Conservation (phyloP, 2,888 invertebrate species). For the Pseudococcus viburni region DNA sequence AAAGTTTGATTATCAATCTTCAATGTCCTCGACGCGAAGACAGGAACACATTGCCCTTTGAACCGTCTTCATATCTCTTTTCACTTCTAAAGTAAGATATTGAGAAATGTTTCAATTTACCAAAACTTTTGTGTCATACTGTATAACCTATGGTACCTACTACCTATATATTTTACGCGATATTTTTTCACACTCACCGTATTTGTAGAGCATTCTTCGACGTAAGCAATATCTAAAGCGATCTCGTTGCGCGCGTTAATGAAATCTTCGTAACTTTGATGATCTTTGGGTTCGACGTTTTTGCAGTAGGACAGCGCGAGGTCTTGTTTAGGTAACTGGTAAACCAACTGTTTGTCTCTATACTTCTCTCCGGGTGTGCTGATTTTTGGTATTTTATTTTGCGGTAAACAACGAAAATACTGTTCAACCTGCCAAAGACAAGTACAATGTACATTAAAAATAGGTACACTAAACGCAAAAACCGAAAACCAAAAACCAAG, state of each 20-base stretch:
- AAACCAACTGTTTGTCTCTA: conserved; percentile 85
- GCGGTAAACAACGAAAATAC: conserved; percentile 91
- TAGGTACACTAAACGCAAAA: no score
- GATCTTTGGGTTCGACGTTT: conserved; percentile 84
- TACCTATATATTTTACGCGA: no score
- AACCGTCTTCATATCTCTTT: no score
- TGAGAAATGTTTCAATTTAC: no score
- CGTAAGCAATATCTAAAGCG: conserved; percentile 91
- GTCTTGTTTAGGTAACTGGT: conserved; percentile 95
- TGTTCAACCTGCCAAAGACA: conserved; percentile 82
- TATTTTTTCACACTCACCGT: background rate
- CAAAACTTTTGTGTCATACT: no score
- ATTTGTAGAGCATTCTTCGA: conserved; percentile 71
- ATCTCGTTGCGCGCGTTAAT: conserved; percentile 94
- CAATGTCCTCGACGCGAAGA: no score
- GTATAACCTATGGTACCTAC: no score
- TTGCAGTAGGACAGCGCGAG: conserved; percentile 90
- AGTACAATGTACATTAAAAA: no score
- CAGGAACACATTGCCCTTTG: no score
- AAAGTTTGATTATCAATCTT: no score
- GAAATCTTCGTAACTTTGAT: conserved; percentile 92
- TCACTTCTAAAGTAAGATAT: no score
- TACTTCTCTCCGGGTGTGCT: conserved; percentile 86
- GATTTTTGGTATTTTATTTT: conserved; percentile 81
- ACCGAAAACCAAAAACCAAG: no score